Evolutionary conservation across 1,140 invertebrate species (phyloP), one percentile per base, ranked within the genome.

Genomic region (Caenorhabditis brenneri): DNA sequence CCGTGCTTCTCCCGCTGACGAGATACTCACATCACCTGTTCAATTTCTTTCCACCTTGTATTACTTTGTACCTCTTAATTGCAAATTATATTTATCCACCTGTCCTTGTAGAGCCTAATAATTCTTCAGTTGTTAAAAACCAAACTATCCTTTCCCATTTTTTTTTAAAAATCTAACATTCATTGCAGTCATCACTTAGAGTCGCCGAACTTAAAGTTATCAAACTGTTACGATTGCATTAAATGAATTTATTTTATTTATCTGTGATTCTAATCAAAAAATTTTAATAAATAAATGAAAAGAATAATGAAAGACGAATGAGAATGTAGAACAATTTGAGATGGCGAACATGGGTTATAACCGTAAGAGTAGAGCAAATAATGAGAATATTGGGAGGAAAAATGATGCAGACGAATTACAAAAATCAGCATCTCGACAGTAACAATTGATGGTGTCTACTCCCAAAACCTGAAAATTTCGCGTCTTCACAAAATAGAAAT

Each of bases 1-100:
- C 36, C 7, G 36, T 42, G 36, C 36, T 74, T 46, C 36, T 46
- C 65, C 36, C 65, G 33, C 36, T 74, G 65, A 65, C 58, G 58
- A 74, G 65, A 74, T 74, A 74, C 65, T 74, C 65, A 74, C 65
- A 42, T 42, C 33, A 42, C 36, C 65, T 74, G 65, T 74, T 74
- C n/a, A 36, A 74, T 74, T 42, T 39, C 10, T 42, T 74, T 46
- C 19, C 31, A 65, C 42, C 36, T 27, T 74, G 65, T 74, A 74
- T 22, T n/a, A 74, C n/a, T 42, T 74, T 74, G 36, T 74, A 65
- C 19, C 29, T 12, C 31, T 16, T 16, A 5, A 42, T 74, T 74
- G 36, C 19, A 74, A 24, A n/a, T 39, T n/a, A 19, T 16, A 65
- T n/a, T 36, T 33, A 19, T 74, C n/a, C 15, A 42, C 16, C 36